Percentiles rank a stretch among this genome's conserved stretches.
Evolutionary conservation across 2,888 invertebrate genomes (phyloP).

Genomic region (Eupithecia subumbrata): DNA sequence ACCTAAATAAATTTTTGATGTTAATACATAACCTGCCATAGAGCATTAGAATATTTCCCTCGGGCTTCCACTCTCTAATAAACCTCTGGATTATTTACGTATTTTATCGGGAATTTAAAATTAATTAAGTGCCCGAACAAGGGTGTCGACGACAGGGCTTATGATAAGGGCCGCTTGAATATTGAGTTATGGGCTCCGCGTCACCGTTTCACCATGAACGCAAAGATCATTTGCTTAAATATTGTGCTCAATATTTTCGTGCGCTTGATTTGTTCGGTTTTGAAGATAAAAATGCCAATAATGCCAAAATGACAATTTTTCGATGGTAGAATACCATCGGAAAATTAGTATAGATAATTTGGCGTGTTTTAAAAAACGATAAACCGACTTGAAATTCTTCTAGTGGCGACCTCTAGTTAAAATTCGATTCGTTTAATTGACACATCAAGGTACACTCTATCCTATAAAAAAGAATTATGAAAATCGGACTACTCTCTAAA

Average conservation of each 20-base stretch:
- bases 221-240: constrained; percentile 18
- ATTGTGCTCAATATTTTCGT: constrained; percentile 6
- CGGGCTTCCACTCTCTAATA: constrained; percentile 16
- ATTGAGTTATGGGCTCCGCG: constrained; percentile 30
- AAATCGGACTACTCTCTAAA: too few species aligned
- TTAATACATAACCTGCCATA: neutral
- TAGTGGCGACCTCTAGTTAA: too few species aligned
- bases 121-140: constrained; percentile 37
- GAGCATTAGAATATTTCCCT: neutral
- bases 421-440: too few species aligned
- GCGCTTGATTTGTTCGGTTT: neutral
- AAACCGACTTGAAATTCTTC: too few species aligned
- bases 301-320: too few species aligned
- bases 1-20: constrained; percentile 1
- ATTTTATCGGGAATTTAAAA: constrained; percentile 37
- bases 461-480: too few species aligned
- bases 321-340: neutral
- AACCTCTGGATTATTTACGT: constrained; percentile 33
- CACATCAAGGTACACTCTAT: too few species aligned
- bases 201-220: constrained; percentile 17
- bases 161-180: constrained; percentile 35
- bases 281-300: neutral
- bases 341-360: neutral
- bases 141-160: constrained; percentile 38
- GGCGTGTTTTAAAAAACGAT: too few species aligned